Base-by-base conservation (phyloP, 1,140 invertebrate species). In the Oncopeltus fasciatus region DNA sequence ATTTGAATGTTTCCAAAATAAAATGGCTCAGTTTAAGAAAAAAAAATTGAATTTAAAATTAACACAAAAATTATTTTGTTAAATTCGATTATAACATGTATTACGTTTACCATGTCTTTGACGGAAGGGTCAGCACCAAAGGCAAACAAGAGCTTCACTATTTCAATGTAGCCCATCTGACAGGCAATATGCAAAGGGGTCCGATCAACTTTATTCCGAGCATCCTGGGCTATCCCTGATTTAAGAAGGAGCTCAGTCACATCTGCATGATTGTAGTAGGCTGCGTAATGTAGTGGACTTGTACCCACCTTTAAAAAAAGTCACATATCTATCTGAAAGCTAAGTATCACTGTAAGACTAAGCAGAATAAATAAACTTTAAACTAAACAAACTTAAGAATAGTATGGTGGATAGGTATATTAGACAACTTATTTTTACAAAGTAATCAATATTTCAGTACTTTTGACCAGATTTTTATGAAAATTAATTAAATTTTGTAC, bases 161-260 rank as follows among this genome's bases (percentile, higher is more conserved):
- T 87, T 44, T 81, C 76, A 27, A 82, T 74, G 73, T 94, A 86
- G 0, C 92, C 92, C 70, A 91, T 88, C 71, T 88, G 87, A 3
- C 86, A 82, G 29, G 92, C 91, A 70, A 92, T 81, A 74, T 94
- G 90, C 33, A 96, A 73, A 46, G 92, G 87, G 24, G 93, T 95
- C 68, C 90, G 79, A 71, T 94, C 90, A 1, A 95, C 90, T 78
- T 96, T 96, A 16, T 91, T 95, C 67, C 87, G 80, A 2, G 88
- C 84, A 77, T 95, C 92, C 68, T 86, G 80, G 29, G 85, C 66
- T 64, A 93, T 89, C 49, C 92, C 92, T 31, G 89, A 88, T 65
- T 84, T 77, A 26, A 95, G 74, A 33, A 96, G 76, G 63, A 91
- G 81, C 67, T 90, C 85, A 64, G 87, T 90, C 57, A 89, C 88